Conservation (phyloP, 1,140 invertebrate species). For the Trichonephila inaurata region DNA sequence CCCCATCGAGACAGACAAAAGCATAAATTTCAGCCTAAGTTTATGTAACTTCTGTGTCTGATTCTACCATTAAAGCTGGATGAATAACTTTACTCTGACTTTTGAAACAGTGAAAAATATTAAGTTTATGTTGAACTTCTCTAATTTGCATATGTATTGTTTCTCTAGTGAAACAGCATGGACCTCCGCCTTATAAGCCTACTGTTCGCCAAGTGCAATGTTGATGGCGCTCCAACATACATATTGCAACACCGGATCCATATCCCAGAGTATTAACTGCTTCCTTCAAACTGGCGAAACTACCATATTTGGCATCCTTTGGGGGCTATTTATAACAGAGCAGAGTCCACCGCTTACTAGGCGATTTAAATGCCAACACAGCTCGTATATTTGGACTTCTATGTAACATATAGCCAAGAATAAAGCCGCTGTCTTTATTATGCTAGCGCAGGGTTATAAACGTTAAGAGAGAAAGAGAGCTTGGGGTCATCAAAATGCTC, state of each 20-base stretch:
- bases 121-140: not conserved
- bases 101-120: conserved; percentile 34
- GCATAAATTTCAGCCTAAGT: not conserved
- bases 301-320: conserved; percentile 58
- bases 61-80: not conserved
- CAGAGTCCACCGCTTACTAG: conserved; percentile 65
- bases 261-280: conserved; percentile 66
- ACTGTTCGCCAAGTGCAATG: conserved; percentile 26
- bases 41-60: not conserved
- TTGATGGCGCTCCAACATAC: conserved; percentile 67
- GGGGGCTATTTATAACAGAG: conserved; percentile 72
- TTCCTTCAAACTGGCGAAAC: conserved; percentile 69
- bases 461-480: conserved; percentile 35
- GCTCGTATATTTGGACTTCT: conserved; percentile 73
- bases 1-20: not conserved
- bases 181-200: not conserved
- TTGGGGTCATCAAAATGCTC: conserved; percentile 57
- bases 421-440: conserved; percentile 74
- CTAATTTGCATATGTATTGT: conserved; percentile 45
- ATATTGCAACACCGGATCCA: conserved; percentile 73
- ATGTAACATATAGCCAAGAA: conserved; percentile 71
- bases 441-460: conserved; percentile 53
- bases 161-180: conserved; percentile 9
- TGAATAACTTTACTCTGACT: conserved; percentile 34
- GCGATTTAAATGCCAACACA: conserved; percentile 75